Evolutionary conservation across 2,888 invertebrate genomes (phyloP), one percentile per base, ranked within the genome.

Genomic region (Drosophila bunnanda): DNA sequence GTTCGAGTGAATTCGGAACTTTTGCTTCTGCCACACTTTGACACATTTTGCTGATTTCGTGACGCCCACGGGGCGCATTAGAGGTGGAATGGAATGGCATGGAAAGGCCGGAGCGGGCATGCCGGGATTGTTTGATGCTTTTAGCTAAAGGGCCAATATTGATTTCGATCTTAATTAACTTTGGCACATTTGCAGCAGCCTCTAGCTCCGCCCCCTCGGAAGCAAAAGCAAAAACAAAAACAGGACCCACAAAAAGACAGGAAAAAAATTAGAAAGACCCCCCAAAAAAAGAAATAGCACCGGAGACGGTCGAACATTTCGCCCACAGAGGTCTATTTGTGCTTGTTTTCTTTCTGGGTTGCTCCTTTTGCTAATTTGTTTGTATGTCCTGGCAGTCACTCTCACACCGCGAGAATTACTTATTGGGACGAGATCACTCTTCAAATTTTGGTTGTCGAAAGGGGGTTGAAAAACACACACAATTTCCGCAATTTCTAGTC

Each of bases 161-260:
- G 90, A 91, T 90, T 89, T 84, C 80, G 86, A 90, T 90, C 91
- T 90, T 90, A 90, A 90, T 90, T 91, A 91, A 91, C 90, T 90
- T 91, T 90, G 88, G 86, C 89, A 88, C 90, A 90, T 91, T 90
- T 89, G 85, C 80, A 86, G 83, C 90, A 70, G 76, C 88, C 77
- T 72, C 76, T 75, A 66, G 65, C 75, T 71, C 66, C 56, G 57
- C 52, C 56, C 56, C 62, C 53, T 25, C 10, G 30, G 30, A 2
- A 30, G n/a, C 25, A 32, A 30, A 58, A 28, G 25, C 38, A 56
- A 62, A 46, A 53, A 59, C 48, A 34, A 52, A 28, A 60, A 43
- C 32, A 50, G 20, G 20, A 17, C 48, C 17, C 17, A 46, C 28
- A 41, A 61, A 58, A 36, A 43, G 20, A 34, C 9, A 44, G 28